Base-by-base conservation (phyloP, 2,888 invertebrate species). In the Sarcophaga subvicina region DNA sequence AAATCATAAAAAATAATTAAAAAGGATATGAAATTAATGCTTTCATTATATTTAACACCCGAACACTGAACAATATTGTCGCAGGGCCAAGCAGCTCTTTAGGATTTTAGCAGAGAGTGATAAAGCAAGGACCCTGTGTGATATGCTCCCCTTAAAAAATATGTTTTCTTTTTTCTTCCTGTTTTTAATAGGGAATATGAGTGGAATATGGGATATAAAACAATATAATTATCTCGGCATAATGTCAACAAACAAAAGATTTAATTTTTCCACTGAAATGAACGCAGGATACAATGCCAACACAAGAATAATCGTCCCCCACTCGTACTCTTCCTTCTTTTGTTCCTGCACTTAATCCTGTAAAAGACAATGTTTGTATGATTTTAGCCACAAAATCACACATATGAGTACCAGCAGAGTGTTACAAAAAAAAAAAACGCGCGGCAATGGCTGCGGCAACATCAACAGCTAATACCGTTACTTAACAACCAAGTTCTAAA, bases 221-320 rank as follows among this genome's bases (percentile, higher is more conserved):
- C 87, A 87, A 87, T 87, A 87, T 87, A 87, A 87, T 87, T 87
- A 87, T 84, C 87, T 87, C 81, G 71, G 72, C 87, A 87, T 82
- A 87, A 87, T 84, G 87, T 87, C 84, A 87, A 87, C 87, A 87
- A 84, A 82, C 81, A 84, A 84, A 37, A 87, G 86, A 86, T 84
- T 86, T 85, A 82, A 78, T 77, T 78, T 77, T 82, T 82, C 81
- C 85, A 85, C 80, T 80, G 80, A 85, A 81, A 78, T 81, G 73
- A 80, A 80, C 83, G 75, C 67, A 49, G 8, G 72, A 47, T 66
- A 47, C 49, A n/a, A 54, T 6, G 70, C 49, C 45, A 70, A 67
- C 45, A 70, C 47, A 70, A 70, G 69, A 79, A 25, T 22, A 62
- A 3, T 25, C 6, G 49, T 62, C 59, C 71, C 64, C 27, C 14